Base-by-base conservation (phyloP, 2,113 vertebrate species). In the Piprites chloris region DNA sequence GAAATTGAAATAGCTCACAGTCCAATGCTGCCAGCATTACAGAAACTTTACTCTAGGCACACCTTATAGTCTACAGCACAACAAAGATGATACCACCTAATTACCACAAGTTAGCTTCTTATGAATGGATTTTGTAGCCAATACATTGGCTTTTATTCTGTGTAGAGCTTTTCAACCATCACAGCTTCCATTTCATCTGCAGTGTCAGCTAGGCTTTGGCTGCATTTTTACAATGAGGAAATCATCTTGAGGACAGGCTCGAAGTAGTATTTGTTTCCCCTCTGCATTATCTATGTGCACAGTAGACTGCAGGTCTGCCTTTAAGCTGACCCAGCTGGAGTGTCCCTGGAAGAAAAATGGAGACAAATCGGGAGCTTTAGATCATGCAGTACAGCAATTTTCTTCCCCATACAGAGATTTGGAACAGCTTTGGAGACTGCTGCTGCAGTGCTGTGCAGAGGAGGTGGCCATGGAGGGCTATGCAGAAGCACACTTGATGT, bases 291-390 rank as follows among this genome's bases (percentile, higher is more conserved):
- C 52, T 56, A 9, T 56, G 35, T 87, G n/a, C 41, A 79, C 78
- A 85, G 67, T n/a, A 77, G 33, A 49, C 49, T 79, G 67, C 67
- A 80, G 55, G 72, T 32, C 49, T 93, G 71, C 33, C 47, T 95
- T 94, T 63, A 78, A 87, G 69, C 23, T 91, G 77, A 81, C 77
- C 84, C 91, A 89, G 42, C 59, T 90, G 90, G 63, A 83, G n/a
- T 73, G 28, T 71, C 55, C 35, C 35, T 59, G 46, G 33, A 74
- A 94, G 68, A 93, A 93, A 86, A 74, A 27, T 2, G 16, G 35
- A 92, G 59, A 74, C 76, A 83, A 88, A 96, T 88, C n/a, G 77
- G 63, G 59, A 86, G 55, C 32, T 80, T 85, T 73, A 74, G 50
- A 69, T 39, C n/a, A 76, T 39, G 80, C 6, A 80, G 42, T 56